Conservation (phyloP, 2,113 vertebrate genomes). For the Burhinus bistriatus region DNA sequence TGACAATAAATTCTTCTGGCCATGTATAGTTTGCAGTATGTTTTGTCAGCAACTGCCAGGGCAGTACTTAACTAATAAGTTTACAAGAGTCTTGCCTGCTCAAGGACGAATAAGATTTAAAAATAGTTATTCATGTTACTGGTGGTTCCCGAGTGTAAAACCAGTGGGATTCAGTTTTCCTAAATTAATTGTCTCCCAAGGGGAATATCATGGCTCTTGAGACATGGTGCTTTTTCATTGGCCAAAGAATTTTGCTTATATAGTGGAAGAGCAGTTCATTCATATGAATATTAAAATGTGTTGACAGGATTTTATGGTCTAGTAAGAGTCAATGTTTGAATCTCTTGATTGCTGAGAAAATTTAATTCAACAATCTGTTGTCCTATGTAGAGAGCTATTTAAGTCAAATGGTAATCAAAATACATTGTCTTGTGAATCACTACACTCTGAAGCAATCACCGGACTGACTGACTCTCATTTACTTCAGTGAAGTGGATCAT, state of each 20-base stretch:
- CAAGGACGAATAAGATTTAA: neutral
- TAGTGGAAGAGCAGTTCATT: neutral
- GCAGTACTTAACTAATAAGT: neutral
- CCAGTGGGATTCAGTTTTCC: neutral
- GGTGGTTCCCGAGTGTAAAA: slow-evolving; percentile 21
- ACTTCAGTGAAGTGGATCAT: neutral
- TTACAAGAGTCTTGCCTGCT: neutral
- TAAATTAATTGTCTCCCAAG: slow-evolving; percentile 53
- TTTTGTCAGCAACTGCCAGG: neutral
- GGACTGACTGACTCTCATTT: neutral
- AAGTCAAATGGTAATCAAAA: slow-evolving; percentile 25
- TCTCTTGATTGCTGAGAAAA: neutral
- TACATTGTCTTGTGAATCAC: slow-evolving; percentile 27
- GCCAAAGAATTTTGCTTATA: slow-evolving; percentile 2
- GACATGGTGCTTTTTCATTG: neutral
- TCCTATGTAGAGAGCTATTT: neutral
- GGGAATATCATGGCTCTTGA: neutral
- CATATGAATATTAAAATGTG: slow-evolving; percentile 1
- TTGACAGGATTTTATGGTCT: slow-evolving; percentile 27
- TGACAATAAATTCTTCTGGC: neutral
- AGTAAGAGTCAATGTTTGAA: slow-evolving; percentile 14
- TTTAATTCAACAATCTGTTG: neutral
- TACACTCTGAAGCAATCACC: neutral
- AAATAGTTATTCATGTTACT: slow-evolving; percentile 18
- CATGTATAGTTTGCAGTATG: neutral